Base-by-base conservation (phyloP, 2,888 invertebrate species). In the Ophion ventricosus region DNA sequence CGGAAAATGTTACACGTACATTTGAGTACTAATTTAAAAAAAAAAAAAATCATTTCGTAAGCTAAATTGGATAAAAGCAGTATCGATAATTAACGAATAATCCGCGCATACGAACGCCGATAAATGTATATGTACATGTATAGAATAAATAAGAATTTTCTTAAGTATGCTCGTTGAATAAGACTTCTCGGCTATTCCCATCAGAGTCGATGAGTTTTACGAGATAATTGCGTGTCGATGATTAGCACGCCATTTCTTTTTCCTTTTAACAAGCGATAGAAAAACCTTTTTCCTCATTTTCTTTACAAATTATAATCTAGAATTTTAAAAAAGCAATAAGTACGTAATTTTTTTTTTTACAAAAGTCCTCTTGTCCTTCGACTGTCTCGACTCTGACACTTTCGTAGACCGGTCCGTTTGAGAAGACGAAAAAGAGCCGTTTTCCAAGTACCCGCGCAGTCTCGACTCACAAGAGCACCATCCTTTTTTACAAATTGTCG, bases 81-180 rank as follows among this genome's bases (percentile, higher is more conserved):
- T n/a, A 69, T 77, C 17, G 25, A 14, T 59, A 20, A 26, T n/a
- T 14, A 20, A 59, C 7, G 61, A 69, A 54, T 43, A 7, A 43
- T 23, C 14, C 10, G 49, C 26, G 59, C 40, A 69, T 49, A 29
- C 20, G 35, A 61, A 29, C 56, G 67, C 43, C 43, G 69, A 49
- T 17, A 23, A 70, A 69, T n/a, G 73, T 57, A 26, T 26, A 56
- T 72, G 14, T 25, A 76, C 23, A 26, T 76, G 64, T 81, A 81
- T 78, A 57, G 69, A 84, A 81, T 81, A 84, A 84, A 84, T 84
- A 84, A 66, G 49, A 35, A 49, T 80, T 66, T 66, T 59, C 66
- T 43, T 56, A 80, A 64, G 78, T 26, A 57, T 64, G 63, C 59
- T 29, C 49, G 61, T 79, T 66, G 61, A 70, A 66, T 74, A 78